phyloP scores from a whole-genome alignment of 2,888 invertebrate species.

The Leucophora obtusa region DNA sequence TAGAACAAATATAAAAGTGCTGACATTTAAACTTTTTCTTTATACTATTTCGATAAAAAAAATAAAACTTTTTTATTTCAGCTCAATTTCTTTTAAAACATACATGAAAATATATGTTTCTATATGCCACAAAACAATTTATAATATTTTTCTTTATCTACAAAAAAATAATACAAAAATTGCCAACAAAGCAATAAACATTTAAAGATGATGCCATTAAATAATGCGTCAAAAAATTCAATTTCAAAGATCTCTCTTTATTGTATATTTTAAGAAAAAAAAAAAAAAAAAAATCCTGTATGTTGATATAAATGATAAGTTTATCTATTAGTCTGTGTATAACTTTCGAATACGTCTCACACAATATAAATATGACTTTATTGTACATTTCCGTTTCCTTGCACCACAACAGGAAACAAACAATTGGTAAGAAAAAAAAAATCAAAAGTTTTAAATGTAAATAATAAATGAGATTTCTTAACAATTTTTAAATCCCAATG shows the following conservation, averaged over 20 bases:
- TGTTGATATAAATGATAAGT: no score
- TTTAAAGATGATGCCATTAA: neutral
- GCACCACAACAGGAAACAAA: neutral
- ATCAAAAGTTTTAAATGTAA: no score
- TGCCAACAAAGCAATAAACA: constrained; percentile 16
- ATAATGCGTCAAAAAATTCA: neutral
- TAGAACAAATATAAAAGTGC: neutral
- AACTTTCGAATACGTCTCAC: neutral
- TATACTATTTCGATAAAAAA: neutral
- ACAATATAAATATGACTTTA: neutral
- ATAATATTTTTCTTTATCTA: neutral
- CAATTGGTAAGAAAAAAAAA: no score
- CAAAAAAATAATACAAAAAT: neutral
- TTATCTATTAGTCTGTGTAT: no score
- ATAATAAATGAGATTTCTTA: no score
- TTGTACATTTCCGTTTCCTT: constrained; percentile 15
- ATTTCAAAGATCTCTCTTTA: neutral
- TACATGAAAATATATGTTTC: neutral
- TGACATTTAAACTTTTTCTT: constrained; percentile 9
- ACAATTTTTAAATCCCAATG: no score
- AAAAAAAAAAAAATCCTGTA: neutral
- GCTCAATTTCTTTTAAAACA: neutral
- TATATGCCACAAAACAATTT: constrained; percentile 24
- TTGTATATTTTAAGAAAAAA: neutral
- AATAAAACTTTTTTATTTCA: neutral